These are phyloP conservation scores for Phyllostomus discolor DNA, from an alignment of 2,113 vertebrate species.

Conservation along the genomic window DNA sequence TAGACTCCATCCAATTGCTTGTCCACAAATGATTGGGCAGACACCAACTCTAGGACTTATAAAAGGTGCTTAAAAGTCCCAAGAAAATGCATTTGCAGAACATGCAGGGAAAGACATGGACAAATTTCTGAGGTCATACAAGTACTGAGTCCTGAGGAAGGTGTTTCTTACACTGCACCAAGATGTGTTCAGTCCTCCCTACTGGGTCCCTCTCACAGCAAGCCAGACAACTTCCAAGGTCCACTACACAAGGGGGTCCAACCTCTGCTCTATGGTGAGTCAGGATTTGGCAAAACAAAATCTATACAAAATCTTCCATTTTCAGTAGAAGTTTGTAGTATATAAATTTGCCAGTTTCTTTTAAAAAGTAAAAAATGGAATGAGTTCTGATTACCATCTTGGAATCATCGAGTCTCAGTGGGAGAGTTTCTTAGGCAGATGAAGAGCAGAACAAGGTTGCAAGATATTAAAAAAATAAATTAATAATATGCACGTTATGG, in stretches of 20 bases:
- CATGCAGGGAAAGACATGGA: rapidly evolving
- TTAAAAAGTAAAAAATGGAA: neutral
- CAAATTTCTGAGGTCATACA: neutral
- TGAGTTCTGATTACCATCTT: neutral
- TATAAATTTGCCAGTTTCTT: neutral
- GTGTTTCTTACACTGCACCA: rapidly evolving
- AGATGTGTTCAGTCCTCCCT: neutral
- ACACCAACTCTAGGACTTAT: neutral
- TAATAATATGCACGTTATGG: neutral
- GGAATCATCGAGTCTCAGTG: neutral
- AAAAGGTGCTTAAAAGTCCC: neutral
- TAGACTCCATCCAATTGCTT: neutral
- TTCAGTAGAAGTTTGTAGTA: neutral
- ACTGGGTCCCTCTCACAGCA: neutral
- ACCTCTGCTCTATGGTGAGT: neutral
- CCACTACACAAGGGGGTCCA: rapidly evolving
- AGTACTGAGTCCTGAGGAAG: too few species aligned
- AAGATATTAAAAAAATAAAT: conserved; percentile 27
- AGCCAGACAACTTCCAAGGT: rapidly evolving
- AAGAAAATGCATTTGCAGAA: neutral
- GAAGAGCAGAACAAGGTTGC: neutral
- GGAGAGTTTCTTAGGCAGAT: conserved; percentile 9
- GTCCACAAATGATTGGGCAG: neutral
- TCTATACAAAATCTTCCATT: neutral
- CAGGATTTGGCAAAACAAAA: neutral